Percentiles rank a stretch among this genome's conserved stretches.
Conservation (phyloP, 2,888 invertebrate genomes). For the Melieria crassipennis region DNA sequence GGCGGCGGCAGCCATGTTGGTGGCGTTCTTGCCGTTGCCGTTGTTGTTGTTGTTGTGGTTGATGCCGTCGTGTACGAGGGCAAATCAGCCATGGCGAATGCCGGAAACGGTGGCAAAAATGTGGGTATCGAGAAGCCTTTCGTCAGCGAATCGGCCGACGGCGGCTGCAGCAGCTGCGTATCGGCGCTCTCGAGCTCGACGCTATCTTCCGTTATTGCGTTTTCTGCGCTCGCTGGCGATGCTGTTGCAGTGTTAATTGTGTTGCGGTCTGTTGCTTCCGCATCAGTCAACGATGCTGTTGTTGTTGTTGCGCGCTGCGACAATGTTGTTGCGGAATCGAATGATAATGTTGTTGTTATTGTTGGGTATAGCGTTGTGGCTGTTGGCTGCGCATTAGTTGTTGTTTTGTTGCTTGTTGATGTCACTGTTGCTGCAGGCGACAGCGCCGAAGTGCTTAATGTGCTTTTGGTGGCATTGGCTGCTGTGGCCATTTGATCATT, state of each 20-base stretch:
- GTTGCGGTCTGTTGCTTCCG: slow-evolving; percentile 9
- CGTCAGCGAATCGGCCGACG: slow-evolving; percentile 55
- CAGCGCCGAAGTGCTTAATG: too few species aligned
- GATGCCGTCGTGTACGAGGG: slow-evolving; percentile 54
- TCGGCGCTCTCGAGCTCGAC: neutral
- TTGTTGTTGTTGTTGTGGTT: slow-evolving; percentile 41
- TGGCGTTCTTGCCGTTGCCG: slow-evolving; percentile 9
- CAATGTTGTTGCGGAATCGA: slow-evolving; percentile 3
- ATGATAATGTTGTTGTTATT: slow-evolving; percentile 17
- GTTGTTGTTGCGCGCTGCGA: neutral
- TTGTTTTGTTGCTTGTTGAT: slow-evolving; percentile 5
- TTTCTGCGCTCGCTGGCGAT: neutral
- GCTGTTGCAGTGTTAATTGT: slow-evolving; percentile 9
- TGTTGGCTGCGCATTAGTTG: neutral
- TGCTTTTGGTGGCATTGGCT: too few species aligned
- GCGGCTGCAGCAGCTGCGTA: slow-evolving; percentile 32
- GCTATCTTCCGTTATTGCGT: slow-evolving; percentile 14
- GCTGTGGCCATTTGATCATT: too few species aligned
- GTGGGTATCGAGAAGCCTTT: slow-evolving; percentile 62
- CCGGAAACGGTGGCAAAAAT: slow-evolving; percentile 60
- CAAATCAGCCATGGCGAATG: slow-evolving; percentile 58
- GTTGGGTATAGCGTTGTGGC: slow-evolving; percentile 5
- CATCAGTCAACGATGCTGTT: slow-evolving; percentile 18
- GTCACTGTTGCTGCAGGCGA: neutral
- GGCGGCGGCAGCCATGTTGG: neutral